Percentiles rank a stretch among this genome's conserved stretches.
phyloP scores from a whole-genome alignment of 2,888 invertebrate genomes.

The Erannis defoliaria region DNA sequence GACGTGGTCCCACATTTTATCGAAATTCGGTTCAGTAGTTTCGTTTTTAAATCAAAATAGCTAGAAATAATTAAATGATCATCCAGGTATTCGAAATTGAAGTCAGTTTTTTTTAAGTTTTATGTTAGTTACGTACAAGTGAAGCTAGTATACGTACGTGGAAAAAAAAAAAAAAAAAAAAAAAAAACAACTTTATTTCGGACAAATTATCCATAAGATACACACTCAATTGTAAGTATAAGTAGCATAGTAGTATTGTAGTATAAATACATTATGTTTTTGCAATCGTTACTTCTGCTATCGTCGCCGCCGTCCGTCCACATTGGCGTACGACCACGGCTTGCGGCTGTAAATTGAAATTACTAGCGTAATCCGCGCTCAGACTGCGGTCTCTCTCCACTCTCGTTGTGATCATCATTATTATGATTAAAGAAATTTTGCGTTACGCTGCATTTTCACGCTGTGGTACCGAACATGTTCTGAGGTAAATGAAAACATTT shows the following conservation, averaged over 20 bases:
- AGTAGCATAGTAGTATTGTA: background rate
- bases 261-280: background rate
- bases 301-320: slow-evolving; percentile 25
- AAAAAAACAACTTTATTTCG: background rate
- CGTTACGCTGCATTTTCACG: background rate
- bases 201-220: no score
- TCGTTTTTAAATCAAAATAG: no score
- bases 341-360: slow-evolving; percentile 28
- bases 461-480: no score
- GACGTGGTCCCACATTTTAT: no score
- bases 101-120: no score
- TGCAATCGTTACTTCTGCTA: slow-evolving; percentile 14
- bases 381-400: slow-evolving; percentile 17
- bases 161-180: background rate
- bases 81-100: no score
- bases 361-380: slow-evolving; percentile 31
- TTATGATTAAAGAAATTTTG: slow-evolving; percentile 12
- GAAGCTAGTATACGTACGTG: no score
- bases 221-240: background rate
- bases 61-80: no score
- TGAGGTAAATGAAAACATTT: background rate
- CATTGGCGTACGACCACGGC: slow-evolving; percentile 17
- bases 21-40: no score
- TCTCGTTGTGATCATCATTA: slow-evolving; percentile 17
- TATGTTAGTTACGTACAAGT: no score